Evolutionary conservation across 2,113 vertebrate species (phyloP).

Genomic region (Sander lucioperca): DNA sequence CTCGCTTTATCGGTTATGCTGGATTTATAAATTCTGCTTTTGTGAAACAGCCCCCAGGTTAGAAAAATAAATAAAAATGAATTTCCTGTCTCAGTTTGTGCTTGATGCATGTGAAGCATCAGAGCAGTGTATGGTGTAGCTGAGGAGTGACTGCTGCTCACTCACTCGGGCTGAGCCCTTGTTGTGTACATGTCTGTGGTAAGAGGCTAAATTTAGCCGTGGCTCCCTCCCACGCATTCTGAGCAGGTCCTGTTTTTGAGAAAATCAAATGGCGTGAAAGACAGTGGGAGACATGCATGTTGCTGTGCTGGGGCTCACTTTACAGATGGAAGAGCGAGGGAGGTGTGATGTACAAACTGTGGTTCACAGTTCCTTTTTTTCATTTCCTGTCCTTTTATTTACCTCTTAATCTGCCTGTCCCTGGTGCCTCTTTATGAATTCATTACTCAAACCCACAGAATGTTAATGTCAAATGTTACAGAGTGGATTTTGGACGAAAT

Average conservation of each 20-base stretch:
- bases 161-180: slow-evolving; percentile 28
- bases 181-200: slow-evolving; percentile 42
- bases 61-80: too few species aligned
- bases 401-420: background rate
- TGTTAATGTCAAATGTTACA: background rate
- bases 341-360: background rate
- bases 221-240: slow-evolving; percentile 64
- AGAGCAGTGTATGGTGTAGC: background rate
- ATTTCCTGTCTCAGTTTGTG: background rate
- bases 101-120: background rate
- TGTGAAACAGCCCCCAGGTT: too few species aligned
- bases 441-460: background rate
- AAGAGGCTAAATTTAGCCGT: slow-evolving; percentile 68
- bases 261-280: slow-evolving; percentile 43
- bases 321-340: background rate
- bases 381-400: background rate
- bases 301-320: background rate
- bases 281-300: slow-evolving; percentile 10
- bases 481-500: background rate
- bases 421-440: background rate
- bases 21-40: too few species aligned
- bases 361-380: background rate
- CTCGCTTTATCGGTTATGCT: too few species aligned
- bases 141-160: slow-evolving; percentile 28
- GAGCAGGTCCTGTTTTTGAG: slow-evolving; percentile 60